Conservation (phyloP, 2,797 vertebrate species). For the Smutsia temminckii region DNA sequence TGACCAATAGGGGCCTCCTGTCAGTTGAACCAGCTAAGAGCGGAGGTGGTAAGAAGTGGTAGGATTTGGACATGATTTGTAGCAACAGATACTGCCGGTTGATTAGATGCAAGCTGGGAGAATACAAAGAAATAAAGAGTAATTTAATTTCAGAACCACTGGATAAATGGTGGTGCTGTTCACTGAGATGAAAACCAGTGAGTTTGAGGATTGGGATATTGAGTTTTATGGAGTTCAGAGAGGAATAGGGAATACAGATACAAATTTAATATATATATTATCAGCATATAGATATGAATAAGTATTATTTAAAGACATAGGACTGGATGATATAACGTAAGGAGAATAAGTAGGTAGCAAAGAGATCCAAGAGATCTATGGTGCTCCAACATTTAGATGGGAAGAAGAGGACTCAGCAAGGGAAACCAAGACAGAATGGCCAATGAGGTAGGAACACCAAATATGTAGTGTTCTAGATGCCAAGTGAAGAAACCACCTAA, state of each 20-base stretch:
- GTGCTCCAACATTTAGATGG: neutral
- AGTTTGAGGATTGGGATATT: neutral
- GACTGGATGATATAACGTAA: neutral
- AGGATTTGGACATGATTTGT: neutral
- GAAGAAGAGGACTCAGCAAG: neutral
- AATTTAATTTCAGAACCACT: neutral
- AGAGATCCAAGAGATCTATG: neutral
- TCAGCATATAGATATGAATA: slow-evolving; percentile 18
- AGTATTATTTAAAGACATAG: slow-evolving; percentile 23
- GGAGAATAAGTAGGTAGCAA: neutral
- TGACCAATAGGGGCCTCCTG: neutral
- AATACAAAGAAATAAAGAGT: neutral
- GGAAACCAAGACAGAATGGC: neutral
- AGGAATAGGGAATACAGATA: neutral
- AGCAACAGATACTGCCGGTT: neutral
- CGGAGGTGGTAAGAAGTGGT: neutral
- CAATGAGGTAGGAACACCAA: neutral
- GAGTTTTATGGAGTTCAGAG: neutral
- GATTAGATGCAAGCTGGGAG: neutral
- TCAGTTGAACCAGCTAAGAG: neutral
- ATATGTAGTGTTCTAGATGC: neutral
- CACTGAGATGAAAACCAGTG: neutral
- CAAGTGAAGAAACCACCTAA: neutral
- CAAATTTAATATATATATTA: neutral
- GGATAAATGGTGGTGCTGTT: neutral